A percentile compares a stretch with the other conserved stretches of the same genome.
Conservation (phyloP, 2,888 invertebrate species). For the Thymelicus acteon region DNA sequence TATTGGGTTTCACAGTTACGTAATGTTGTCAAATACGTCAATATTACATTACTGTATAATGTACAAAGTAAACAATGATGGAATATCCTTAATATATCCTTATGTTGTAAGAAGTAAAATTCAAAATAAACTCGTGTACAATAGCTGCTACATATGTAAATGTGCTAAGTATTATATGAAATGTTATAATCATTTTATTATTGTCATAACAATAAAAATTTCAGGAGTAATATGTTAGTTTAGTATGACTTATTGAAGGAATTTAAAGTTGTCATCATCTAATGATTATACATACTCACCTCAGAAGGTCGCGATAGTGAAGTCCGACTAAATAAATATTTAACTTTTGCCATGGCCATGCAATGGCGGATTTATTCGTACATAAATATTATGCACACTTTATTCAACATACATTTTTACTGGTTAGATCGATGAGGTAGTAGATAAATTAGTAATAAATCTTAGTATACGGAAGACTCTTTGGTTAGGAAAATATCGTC, state of each 20-base stretch:
- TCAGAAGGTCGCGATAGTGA: slow-evolving; percentile 7
- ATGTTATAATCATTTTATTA: no score
- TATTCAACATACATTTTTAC: no score
- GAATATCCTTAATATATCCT: background rate
- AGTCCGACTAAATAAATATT: slow-evolving; percentile 12
- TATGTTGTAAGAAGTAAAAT: background rate
- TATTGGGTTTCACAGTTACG: no score
- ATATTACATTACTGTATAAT: no score
- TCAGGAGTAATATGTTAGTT: background rate
- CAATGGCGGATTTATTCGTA: background rate
- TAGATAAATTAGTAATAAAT: no score
- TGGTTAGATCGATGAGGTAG: no score
- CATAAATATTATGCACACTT: background rate
- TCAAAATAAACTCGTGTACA: no score
- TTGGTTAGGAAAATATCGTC: no score
- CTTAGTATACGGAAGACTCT: no score
- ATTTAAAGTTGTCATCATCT: background rate
- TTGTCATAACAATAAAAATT: background rate
- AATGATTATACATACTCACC: slow-evolving; percentile 6
- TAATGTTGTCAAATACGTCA: no score
- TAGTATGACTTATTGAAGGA: background rate
- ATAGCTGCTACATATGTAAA: no score
- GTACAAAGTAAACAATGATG: background rate
- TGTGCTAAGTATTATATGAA: no score
- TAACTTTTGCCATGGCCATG: background rate